Conservation (phyloP, 2,113 vertebrate genomes). For the Gopherus evgoodei region DNA sequence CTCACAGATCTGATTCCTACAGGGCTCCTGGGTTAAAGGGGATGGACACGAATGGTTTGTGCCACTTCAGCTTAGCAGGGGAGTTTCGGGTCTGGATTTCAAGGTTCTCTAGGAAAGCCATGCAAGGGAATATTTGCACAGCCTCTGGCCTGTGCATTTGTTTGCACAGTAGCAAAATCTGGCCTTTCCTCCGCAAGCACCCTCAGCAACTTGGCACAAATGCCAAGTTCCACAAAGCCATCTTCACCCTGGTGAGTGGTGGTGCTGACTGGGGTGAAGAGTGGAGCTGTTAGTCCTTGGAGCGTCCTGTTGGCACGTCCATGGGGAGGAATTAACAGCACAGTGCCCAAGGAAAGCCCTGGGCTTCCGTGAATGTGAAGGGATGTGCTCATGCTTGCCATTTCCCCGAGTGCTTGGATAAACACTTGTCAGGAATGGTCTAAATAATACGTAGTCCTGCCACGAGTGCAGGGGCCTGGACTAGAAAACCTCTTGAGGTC, state of each 20-base stretch:
- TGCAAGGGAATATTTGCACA: not conserved
- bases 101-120: fast-evolving
- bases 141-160: not conserved
- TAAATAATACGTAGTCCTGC: no score
- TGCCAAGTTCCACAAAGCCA: not conserved
- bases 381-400: not conserved
- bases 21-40: not conserved
- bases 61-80: fast-evolving
- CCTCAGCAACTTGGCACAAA: not conserved
- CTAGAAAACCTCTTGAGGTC: no score
- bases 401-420: not conserved
- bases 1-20: no score
- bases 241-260: not conserved
- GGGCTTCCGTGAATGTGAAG: not conserved
- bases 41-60: not conserved
- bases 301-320: not conserved
- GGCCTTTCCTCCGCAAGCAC: not conserved
- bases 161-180: not conserved
- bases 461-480: no score
- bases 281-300: not conserved
- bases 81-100: fast-evolving
- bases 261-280: not conserved
- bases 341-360: not conserved
- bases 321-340: not conserved
- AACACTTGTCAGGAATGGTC: not conserved